phyloP scores from a whole-genome alignment of 1,140 invertebrate species.

The Ceratitis capitata region DNA sequence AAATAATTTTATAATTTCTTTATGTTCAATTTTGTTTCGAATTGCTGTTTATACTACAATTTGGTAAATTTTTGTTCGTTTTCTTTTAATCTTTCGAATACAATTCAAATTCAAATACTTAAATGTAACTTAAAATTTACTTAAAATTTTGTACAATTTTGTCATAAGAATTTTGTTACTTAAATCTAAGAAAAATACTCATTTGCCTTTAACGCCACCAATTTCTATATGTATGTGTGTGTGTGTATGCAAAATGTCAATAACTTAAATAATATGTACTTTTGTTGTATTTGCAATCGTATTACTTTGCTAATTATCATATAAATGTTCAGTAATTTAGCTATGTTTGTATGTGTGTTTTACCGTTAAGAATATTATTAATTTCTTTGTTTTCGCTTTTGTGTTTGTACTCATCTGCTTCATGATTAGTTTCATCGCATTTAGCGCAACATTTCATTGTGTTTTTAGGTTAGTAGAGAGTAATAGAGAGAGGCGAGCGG shows the following conservation, averaged over 20 bases:
- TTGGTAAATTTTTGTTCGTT: neutral
- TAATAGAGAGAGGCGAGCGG: no score
- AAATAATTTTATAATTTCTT: neutral
- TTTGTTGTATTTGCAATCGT: neutral
- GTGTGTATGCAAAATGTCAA: neutral
- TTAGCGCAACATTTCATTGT: conserved; percentile 19
- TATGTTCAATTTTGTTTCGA: neutral
- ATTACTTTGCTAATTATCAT: neutral
- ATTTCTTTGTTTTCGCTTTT: neutral
- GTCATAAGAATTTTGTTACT: neutral
- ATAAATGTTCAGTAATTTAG: neutral
- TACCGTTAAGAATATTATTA: no score
- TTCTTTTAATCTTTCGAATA: neutral
- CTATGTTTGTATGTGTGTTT: conserved; percentile 1
- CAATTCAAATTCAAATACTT: neutral
- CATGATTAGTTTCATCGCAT: conserved; percentile 1
- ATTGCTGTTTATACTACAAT: neutral
- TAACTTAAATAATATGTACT: conserved; percentile 16
- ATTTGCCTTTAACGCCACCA: conserved; percentile 2
- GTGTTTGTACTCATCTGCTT: neutral
- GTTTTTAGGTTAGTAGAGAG: conserved; percentile 28
- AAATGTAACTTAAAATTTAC: conserved; percentile 32
- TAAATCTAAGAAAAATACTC: neutral
- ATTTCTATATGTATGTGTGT: conserved; percentile 14
- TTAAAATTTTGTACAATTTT: neutral